These are phyloP conservation scores for Drosophila guanche DNA, from an alignment of 1,140 invertebrate genomes.

Conservation along the genomic window DNA sequence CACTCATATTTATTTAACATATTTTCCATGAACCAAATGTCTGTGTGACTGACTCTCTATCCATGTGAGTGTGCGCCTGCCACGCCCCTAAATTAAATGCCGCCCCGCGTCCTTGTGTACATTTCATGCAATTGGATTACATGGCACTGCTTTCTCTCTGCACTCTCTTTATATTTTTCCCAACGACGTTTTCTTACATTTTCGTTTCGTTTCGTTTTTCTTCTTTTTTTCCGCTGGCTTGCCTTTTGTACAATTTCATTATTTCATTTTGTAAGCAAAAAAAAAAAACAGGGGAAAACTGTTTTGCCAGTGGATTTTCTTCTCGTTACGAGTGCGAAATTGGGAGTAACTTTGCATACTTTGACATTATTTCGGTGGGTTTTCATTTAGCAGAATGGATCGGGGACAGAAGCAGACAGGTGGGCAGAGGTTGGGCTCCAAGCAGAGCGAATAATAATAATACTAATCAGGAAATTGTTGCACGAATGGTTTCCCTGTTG, in stretches of 20 bases:
- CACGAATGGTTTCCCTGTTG: neutral
- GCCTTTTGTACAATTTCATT: constrained; percentile 48
- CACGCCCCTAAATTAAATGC: constrained; percentile 69
- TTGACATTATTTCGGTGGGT: constrained; percentile 9
- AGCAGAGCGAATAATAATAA: neutral
- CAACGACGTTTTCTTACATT: constrained; percentile 8
- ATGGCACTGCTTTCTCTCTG: constrained; percentile 59
- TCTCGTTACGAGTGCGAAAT: constrained; percentile 39
- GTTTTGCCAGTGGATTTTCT: constrained; percentile 43
- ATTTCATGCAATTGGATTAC: constrained; percentile 70
- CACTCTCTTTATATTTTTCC: constrained; percentile 27
- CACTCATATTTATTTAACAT: constrained; percentile 71
- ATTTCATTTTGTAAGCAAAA: constrained; percentile 39
- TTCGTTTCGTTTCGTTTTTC: constrained; percentile 21
- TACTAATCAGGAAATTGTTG: neutral
- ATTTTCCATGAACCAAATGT: constrained; percentile 47
- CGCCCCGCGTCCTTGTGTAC: constrained; percentile 60
- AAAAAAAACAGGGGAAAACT: constrained; percentile 10
- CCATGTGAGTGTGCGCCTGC: constrained; percentile 15
- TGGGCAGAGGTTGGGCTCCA: neutral
- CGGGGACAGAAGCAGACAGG: neutral
- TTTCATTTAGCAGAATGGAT: neutral
- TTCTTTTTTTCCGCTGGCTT: constrained; percentile 23
- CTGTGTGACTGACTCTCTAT: neutral
- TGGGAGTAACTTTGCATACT: constrained; percentile 33